Conservation (phyloP, 2,113 vertebrate genomes). For the Oenanthe melanoleuca region DNA sequence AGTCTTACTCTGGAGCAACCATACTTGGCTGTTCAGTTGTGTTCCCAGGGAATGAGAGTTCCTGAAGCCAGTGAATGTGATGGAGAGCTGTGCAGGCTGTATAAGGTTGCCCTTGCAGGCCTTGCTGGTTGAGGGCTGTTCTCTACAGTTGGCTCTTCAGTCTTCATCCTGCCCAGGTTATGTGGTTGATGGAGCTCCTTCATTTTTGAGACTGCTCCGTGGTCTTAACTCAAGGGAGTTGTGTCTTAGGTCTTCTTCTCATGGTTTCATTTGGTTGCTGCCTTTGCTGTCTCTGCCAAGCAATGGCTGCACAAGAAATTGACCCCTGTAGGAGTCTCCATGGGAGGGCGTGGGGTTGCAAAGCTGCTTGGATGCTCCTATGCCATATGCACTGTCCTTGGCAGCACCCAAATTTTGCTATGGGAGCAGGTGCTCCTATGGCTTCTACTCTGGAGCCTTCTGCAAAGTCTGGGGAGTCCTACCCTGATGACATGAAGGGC, state of each 20-base stretch:
- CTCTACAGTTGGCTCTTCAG: background rate
- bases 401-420: background rate
- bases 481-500: accelerated
- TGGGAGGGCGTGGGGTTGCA: accelerated
- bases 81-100: accelerated
- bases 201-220: background rate
- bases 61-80: background rate
- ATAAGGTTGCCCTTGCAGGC: background rate
- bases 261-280: background rate
- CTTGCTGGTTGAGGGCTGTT: background rate
- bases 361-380: background rate
- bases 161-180: background rate
- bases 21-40: background rate
- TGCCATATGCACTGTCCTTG: background rate
- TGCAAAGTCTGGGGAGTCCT: background rate
- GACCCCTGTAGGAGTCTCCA: background rate
- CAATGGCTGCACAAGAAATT: background rate
- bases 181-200: background rate
- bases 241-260: background rate
- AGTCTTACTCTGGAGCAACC: background rate
- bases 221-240: background rate
- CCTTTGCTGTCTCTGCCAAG: background rate
- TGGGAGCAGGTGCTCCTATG: background rate
- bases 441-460: background rate
- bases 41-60: background rate